A percentile compares a stretch with the other conserved stretches of the same genome.
These are phyloP conservation scores for Zoanthus sansibaricus DNA, from an alignment of 92 coral and sea anemone species.

Conservation along the genomic window DNA sequence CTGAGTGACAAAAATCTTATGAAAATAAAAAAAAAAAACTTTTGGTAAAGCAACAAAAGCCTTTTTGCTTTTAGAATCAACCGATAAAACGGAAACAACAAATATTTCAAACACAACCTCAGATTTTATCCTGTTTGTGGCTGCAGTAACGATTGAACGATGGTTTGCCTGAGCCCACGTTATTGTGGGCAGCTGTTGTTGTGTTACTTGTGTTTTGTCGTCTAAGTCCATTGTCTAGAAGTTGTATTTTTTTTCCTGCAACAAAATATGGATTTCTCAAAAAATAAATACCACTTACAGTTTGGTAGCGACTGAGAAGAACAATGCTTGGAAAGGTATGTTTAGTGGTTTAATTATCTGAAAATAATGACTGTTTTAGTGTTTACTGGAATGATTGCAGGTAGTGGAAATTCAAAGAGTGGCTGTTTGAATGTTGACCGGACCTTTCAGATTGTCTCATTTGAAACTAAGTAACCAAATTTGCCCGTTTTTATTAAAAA, in stretches of 20 bases:
- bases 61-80: too few relatives aligned
- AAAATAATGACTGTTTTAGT: not conserved
- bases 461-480: not conserved
- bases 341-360: slow-evolving; percentile 11
- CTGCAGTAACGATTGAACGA: too few relatives aligned
- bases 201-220: too few relatives aligned
- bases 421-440: slow-evolving; percentile 11
- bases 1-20: too few relatives aligned
- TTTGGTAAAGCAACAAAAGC: too few relatives aligned
- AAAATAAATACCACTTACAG: not conserved
- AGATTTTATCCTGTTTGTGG: too few relatives aligned
- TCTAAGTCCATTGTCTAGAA: too few relatives aligned
- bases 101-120: too few relatives aligned
- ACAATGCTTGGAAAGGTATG: slow-evolving; percentile 90
- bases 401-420: slow-evolving; percentile 16
- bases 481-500: not conserved
- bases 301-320: slow-evolving; percentile 13
- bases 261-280: not conserved
- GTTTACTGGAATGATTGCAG: not conserved
- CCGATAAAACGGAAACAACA: too few relatives aligned
- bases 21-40: too few relatives aligned
- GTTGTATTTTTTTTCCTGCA: not conserved
- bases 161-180: too few relatives aligned
- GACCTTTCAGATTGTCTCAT: not conserved
- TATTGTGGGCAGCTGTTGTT: too few relatives aligned